Evolutionary conservation across 2,888 invertebrate genomes (phyloP).

Genomic region (Lithophane leautieri): DNA sequence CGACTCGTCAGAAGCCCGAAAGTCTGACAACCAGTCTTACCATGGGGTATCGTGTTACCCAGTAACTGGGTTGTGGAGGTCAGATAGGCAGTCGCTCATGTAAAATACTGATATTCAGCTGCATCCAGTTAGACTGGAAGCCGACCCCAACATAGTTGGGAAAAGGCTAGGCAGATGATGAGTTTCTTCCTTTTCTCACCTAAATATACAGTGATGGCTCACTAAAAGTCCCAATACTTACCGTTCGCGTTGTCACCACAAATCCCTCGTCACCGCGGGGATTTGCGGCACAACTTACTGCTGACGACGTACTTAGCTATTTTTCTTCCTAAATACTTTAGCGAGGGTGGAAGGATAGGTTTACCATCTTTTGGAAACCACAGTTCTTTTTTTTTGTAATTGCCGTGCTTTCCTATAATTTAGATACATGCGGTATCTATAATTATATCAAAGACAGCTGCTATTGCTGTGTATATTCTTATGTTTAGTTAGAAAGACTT

Average conservation of each 20-base stretch:
- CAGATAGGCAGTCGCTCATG: too few relatives aligned
- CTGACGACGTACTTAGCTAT: constrained; percentile 51
- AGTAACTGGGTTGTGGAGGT: too few relatives aligned
- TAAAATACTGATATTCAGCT: too few relatives aligned
- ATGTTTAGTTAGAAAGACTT: background rate
- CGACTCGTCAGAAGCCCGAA: too few relatives aligned
- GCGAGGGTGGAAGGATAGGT: constrained; percentile 23
- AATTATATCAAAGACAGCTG: too few relatives aligned
- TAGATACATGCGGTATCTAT: background rate
- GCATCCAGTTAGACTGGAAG: too few relatives aligned
- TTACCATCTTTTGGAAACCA: background rate
- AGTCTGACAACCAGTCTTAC: too few relatives aligned
- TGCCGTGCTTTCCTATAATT: background rate
- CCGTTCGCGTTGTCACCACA: constrained; percentile 33
- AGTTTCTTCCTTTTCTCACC: background rate
- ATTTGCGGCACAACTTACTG: constrained; percentile 41
- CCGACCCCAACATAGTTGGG: too few relatives aligned
- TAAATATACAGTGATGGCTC: constrained; percentile 1
- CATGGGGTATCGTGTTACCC: too few relatives aligned
- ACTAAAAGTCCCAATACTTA: constrained; percentile 14
- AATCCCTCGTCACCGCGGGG: constrained; percentile 37
- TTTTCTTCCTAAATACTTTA: constrained; percentile 51
- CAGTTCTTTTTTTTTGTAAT: background rate
- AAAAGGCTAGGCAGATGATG: too few relatives aligned
- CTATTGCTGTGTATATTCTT: background rate